Evolutionary conservation across 2,888 invertebrate species (phyloP), one percentile per base, ranked within the genome.

Genomic region (Apocheima hispidaria): DNA sequence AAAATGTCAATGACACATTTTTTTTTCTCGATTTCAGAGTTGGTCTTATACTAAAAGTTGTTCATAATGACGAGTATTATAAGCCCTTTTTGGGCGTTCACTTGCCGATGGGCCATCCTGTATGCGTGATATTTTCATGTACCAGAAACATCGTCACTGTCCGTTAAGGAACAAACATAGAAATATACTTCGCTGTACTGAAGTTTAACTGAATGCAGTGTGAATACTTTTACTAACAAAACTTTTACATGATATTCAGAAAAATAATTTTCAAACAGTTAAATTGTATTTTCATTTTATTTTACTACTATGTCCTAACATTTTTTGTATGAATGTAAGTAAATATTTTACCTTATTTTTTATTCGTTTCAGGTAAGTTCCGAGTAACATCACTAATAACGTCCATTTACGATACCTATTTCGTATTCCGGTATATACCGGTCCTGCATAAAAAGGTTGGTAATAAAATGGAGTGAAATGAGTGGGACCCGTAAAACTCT

Each of bases 401-500:
- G 64, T 60, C 60, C 41, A 44, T 50, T 54, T 60, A 54, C 64
- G 74, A 75, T 77, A 53, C 43, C 33, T 23, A 75, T 82, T 81
- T 74, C 66, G 75, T 81, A 84, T 81, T 79, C 79, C 76, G 63
- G 78, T 72, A 79, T 78, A 75, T 69, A 79, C 74, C 77, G 81
- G 82, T 79, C 82, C 81, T 83, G 83, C 82, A 88, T 86, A 88
- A 90, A 88, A 88, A 87, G 81, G 84, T 85, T 81, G 79, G 85
- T 82, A 85, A 82, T 89, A 89, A 88, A 90, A 83, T 83, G 79
- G 78, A 86, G 85, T 84, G 79, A 88, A 90, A 90, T 90, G 88
- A 90, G 87, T 86, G 77, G 82, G 81, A 84, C 79, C 84, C 85
- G 81, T 88, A 89, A 90, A 90, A 88, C 85, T 86, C 84, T 89